Base-by-base conservation (phyloP, 2,113 vertebrate genomes). In the Paramisgurnus dabryanus region DNA sequence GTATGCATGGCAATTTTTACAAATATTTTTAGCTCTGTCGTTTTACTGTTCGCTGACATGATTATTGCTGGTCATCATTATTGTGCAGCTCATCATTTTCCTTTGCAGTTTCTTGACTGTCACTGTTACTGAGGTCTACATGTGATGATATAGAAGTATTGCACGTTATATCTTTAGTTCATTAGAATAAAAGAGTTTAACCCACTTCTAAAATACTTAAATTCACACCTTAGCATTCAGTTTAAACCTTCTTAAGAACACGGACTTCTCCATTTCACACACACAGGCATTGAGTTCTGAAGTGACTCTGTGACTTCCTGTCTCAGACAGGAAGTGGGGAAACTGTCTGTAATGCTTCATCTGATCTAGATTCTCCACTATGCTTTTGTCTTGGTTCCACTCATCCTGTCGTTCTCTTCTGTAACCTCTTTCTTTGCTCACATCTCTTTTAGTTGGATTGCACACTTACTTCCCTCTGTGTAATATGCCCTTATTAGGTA, bases 311-410 rank as follows among this genome's bases (percentile, higher is more conserved):
- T 43, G 67, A 82, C 73, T 77, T 77, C 73, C 80, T 77, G 73
- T 65, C 57, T 66, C 3, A 55, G 45, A 73, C 81, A 82, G 81
- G 81, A 82, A 82, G 81, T 73, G 81, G 81, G 71, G 50, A 82
- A 82, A 82, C 81, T 27, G 80, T 77, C 58, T 71, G 22, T 65
- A 64, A 78, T 39, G 34, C 9, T 1, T 73, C 39, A 60, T 73
- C 11, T 45, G 55, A 73, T 73, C 39, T 57, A 43, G 11, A 73
- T 41, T n/a, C 71, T 60, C 40, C 40, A n/a, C 71, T 60, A 1
- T 0, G 55, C 58, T 57, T 72, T 12, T 60, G 41, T 73, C 39
- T 45, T 45, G 43, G 60, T 73, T 73, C 71, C 71, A 73, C 71
- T 73, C 71, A 73, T 73, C n/a, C 71, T 49, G 43, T 68, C 43